Evolutionary conservation across 1,140 invertebrate genomes (phyloP), one percentile per base, ranked within the genome.

Genomic region (Paracyclopina nana): DNA sequence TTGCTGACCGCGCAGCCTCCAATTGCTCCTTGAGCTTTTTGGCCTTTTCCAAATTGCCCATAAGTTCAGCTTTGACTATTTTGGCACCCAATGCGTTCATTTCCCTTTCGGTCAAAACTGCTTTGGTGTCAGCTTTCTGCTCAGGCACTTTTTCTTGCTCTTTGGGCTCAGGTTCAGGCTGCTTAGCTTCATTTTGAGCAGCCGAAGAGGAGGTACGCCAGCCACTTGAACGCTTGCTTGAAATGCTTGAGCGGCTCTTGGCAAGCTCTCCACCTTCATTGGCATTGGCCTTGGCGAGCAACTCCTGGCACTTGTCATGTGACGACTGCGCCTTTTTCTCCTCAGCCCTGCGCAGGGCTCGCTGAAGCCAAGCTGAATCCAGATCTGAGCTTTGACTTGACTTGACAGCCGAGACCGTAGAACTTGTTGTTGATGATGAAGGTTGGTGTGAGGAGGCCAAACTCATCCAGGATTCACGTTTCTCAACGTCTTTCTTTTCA

Each of bases 31-130:
- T 84, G 5, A 92, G 64, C 59, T 82, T 69, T 26, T 61, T 58
- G 2, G 76, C 77, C 46, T 81, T 59, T 57, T 73, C 73, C 46
- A 62, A 63, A 63, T 92, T 77, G 31, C 85, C 86, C 68, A 87
- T 73, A 54, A 69, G 56, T 42, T 92, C 85, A 25, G 87, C 87
- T 68, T 87, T 88, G 0, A 92, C 65, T 53, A 88, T 73, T 67
- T 81, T 86, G 12, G 86, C 83, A 18, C 76, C 82, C 9, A 95
- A 60, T 55, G 77, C 74, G 68, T 92, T 92, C 70, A 90, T 75
- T 62, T 91, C 79, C 60, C 80, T 75, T 63, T 86, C 77, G 27
- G 76, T 74, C 14, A 76, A 55, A 56, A 70, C n/a, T n/a, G n/a
- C n/a, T n/a, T n/a, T n/a, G n/a, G n/a, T 11, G 24, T 24, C 5